Evolutionary conservation across 2,888 invertebrate genomes (phyloP).

Genomic region (Serripes groenlandicus): DNA sequence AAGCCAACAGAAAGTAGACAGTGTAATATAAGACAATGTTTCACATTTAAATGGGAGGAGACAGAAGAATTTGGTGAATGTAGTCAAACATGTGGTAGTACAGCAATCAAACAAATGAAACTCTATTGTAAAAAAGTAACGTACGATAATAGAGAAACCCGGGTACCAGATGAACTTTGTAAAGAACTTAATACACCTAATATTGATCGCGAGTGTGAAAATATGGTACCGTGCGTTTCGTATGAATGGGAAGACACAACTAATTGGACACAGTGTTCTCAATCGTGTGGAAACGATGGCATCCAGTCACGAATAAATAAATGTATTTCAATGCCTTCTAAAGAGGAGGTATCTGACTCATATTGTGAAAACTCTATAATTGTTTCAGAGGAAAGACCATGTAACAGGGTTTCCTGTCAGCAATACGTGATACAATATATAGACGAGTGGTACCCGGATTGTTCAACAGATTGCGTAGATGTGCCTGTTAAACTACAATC

Average conservation of each 20-base stretch:
- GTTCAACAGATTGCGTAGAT: constrained; percentile 41
- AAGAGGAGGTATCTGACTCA: constrained; percentile 29
- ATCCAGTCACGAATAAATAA: constrained; percentile 23
- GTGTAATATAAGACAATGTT: constrained; percentile 68
- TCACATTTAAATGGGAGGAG: constrained; percentile 54
- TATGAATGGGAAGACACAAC: constrained; percentile 41
- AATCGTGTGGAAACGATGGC: constrained; percentile 62
- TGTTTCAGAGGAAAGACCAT: constrained; percentile 30
- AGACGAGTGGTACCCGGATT: constrained; percentile 48
- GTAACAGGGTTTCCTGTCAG: constrained; percentile 54
- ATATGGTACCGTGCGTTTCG: constrained; percentile 44
- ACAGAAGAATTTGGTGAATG: constrained; percentile 59
- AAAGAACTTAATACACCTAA: constrained; percentile 31
- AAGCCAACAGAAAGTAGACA: constrained; percentile 46
- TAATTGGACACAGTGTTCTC: constrained; percentile 64
- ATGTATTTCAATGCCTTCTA: constrained; percentile 37
- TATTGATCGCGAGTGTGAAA: constrained; percentile 30
- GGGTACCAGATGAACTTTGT: constrained; percentile 52
- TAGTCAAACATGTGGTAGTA: constrained; percentile 56
- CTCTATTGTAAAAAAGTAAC: constrained; percentile 66
- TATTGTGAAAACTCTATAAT: constrained; percentile 28
- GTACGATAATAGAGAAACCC: constrained; percentile 56
- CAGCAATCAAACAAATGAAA: constrained; percentile 35
- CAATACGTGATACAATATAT: constrained; percentile 38
- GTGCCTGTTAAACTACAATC: constrained; percentile 19